phyloP scores from a whole-genome alignment of 2,797 vertebrate genomes.

The Cirrhinus mrigala region DNA sequence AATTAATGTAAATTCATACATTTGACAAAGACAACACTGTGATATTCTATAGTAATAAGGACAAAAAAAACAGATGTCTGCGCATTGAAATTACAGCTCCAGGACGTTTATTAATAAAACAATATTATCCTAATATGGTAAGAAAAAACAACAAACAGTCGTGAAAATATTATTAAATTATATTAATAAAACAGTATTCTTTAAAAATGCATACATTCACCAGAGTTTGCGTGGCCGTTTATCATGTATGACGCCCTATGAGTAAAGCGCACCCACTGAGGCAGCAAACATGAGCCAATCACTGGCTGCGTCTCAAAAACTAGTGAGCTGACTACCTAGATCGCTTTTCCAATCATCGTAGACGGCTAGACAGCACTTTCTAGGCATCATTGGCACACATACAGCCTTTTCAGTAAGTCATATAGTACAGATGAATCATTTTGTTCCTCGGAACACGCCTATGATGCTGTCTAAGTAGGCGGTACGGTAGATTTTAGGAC shows the following conservation, averaged over 20 bases:
- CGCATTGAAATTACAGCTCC: not conserved
- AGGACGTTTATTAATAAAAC: not conserved
- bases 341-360: not conserved
- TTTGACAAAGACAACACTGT: not conserved
- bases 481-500: not conserved
- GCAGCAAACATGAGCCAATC: not conserved
- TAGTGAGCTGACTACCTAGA: not conserved
- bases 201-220: not conserved
- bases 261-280: not conserved
- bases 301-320: not conserved
- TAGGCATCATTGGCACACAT: not conserved
- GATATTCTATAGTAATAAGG: not conserved
- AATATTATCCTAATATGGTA: not conserved
- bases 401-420: not conserved
- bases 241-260: not conserved
- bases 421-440: not conserved
- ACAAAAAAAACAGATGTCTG: not conserved
- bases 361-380: not conserved
- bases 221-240: not conserved
- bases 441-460: not conserved
- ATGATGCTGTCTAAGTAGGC: constrained; percentile 9
- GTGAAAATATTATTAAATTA: not conserved
- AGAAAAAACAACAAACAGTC: not conserved
- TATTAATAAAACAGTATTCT: not conserved
- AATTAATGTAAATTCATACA: not conserved